Percentiles rank a stretch among this genome's conserved stretches.
phyloP scores from a whole-genome alignment of 2,797 vertebrate species.

The Myotis myotis region DNA sequence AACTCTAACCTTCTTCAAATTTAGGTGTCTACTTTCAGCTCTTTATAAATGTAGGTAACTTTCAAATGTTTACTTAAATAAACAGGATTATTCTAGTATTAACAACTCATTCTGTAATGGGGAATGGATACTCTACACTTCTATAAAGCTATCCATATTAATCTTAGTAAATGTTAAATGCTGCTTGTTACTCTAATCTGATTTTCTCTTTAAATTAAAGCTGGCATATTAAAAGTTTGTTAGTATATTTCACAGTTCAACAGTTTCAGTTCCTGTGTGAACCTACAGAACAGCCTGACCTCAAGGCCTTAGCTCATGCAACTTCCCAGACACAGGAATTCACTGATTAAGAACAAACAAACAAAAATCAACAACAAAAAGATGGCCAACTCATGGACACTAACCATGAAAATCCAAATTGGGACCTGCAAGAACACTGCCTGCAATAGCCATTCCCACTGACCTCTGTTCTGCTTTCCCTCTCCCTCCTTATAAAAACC shows the following conservation, averaged over 20 bases:
- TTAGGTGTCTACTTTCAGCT: not conserved
- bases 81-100: not conserved
- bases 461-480: not conserved
- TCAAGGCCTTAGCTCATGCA: not conserved
- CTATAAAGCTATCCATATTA: too few species aligned
- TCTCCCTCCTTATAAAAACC: not conserved
- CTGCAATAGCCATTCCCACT: not conserved
- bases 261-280: not conserved
- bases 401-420: not conserved
- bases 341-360: not conserved
- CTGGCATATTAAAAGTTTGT: too few species aligned
- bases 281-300: not conserved
- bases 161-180: too few species aligned
- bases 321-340: not conserved
- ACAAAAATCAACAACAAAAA: too few species aligned
- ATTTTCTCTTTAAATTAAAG: too few species aligned
- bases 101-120: not conserved
- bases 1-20: not conserved
- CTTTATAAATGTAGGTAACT: not conserved
- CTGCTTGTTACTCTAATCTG: too few species aligned
- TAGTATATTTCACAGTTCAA: too few species aligned
- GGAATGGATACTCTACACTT: too few species aligned
- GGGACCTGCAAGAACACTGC: not conserved
- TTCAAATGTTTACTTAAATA: not conserved
- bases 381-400: not conserved